Base-by-base conservation (phyloP, 2,113 vertebrate species). In the Caranx melampygus region DNA sequence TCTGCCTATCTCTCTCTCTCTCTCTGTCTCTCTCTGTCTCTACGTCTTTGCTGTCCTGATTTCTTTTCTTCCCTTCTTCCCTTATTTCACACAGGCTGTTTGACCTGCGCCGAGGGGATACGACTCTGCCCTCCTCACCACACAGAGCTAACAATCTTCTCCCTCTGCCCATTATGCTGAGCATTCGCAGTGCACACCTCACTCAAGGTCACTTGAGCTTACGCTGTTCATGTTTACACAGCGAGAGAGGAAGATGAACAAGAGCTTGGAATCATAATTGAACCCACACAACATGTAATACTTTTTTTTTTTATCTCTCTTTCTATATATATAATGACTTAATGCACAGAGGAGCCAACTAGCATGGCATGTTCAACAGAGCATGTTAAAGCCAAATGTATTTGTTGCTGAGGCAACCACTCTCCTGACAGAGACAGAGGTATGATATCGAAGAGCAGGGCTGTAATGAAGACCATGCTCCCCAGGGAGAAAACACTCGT, bases 401-500 rank as follows among this genome's bases (percentile, higher is more conserved):
- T 81, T 57, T 67, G 84, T 81, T 89, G 76, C 82, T 72, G 78
- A 47, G 77, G 83, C 10, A 75, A 76, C 72, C 3, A 10, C 34
- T 58, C 69, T 83, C 72, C 59, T 47, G 67, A 18, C 42, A 34
- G 9, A 78, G 75, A 35, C 64, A 34, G 14, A 34, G 34, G 52
- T 40, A 65, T 72, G 40, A 72, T 88, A 85, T 67, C 75, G 60
- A 77, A 77, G 57, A 79, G 60, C 66, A 72, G 49, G 26, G 57
- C 12, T 80, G 11, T 73, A 84, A 89, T 83, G 72, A 86, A 82
- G 80, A 85, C 82, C 57, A 62, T 51, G 54, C 72, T 85, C 79
- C 87, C 92, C 18, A 21, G 78, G 83, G 87, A 79, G 78, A 77
- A 81, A 89, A 87, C 84, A 91, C 75, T 78, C 45, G 33, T 84